phyloP scores from a whole-genome alignment of 1,140 invertebrate species.

The Cephus cinctus region DNA sequence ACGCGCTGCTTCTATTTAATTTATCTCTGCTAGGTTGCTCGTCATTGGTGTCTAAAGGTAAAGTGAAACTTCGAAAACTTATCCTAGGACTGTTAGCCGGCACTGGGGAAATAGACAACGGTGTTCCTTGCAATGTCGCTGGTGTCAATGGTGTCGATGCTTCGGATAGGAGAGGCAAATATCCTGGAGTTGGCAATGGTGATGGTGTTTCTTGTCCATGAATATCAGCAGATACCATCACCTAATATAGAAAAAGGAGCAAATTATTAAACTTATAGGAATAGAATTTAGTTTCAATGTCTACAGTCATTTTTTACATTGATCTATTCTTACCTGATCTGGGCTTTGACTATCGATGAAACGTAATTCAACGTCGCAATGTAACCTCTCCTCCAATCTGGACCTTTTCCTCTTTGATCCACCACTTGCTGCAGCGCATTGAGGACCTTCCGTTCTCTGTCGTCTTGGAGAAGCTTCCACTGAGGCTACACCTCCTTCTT shows the following conservation, averaged over 20 bases:
- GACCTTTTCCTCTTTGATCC: constrained; percentile 55
- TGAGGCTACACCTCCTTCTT: constrained; percentile 66
- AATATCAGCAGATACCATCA: constrained; percentile 52
- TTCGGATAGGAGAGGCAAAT: constrained; percentile 49
- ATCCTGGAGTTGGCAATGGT: constrained; percentile 49
- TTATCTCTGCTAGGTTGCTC: constrained; percentile 23
- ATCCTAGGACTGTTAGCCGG: constrained; percentile 47
- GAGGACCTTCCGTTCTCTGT: constrained; percentile 46
- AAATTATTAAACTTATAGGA: background rate
- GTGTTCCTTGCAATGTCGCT: constrained; percentile 40
- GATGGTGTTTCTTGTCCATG: constrained; percentile 52
- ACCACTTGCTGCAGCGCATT: constrained; percentile 35
- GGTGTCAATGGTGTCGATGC: constrained; percentile 50
- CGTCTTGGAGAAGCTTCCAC: constrained; percentile 59
- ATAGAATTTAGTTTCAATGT: background rate
- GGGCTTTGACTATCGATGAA: constrained; percentile 62
- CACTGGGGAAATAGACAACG: constrained; percentile 40
- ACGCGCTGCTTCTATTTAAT: constrained; percentile 25
- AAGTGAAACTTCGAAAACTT: constrained; percentile 52
- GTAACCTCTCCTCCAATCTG: constrained; percentile 55
- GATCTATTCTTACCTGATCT: constrained; percentile 46
- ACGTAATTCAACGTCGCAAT: constrained; percentile 55
- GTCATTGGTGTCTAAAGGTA: constrained; percentile 45
- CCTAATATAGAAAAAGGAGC: constrained; percentile 25
- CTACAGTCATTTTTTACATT: background rate